Percentiles rank a stretch among this genome's conserved stretches.
These are phyloP conservation scores for Antedon mediterranea DNA, from an alignment of 53 echinoderm and acorn worm species.

Conservation along the genomic window DNA sequence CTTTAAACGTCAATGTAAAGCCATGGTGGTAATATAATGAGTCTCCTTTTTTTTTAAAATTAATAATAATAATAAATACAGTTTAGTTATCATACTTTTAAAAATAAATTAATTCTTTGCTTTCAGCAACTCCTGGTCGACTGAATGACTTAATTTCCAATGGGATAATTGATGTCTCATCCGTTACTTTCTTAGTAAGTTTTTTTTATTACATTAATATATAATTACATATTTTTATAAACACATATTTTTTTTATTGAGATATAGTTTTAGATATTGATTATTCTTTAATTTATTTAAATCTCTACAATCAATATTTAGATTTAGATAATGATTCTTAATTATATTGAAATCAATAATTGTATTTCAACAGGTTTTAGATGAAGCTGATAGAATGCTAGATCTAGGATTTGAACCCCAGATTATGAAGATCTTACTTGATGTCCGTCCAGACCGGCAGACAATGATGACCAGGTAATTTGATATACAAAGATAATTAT, in stretches of 20 bases:
- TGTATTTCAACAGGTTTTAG: constrained; percentile 43
- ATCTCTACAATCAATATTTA: no score
- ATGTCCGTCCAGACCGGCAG: constrained; percentile 85
- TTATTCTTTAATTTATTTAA: no score
- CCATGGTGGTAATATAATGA: no score
- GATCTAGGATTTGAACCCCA: constrained; percentile 99
- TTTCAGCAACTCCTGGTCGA: constrained; percentile 80
- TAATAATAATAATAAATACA: no score
- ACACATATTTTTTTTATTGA: background rate
- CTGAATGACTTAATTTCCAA: constrained; percentile 82
- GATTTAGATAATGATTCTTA: no score
- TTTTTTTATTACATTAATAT: background rate
- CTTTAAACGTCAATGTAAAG: no score
- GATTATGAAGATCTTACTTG: constrained; percentile 91
- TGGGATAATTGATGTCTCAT: constrained; percentile 55
- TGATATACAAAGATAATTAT: no score
- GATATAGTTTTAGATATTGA: no score
- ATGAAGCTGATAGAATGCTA: constrained; percentile 93
- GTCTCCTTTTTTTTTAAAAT: no score
- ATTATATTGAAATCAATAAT: background rate
- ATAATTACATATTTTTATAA: no score
- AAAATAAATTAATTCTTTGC: no score
- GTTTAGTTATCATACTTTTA: background rate
- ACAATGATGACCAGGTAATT: constrained; percentile 94
- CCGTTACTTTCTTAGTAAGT: constrained; percentile 87